A percentile compares a stretch with the other conserved stretches of the same genome.
These are phyloP conservation scores for Eubasilissa splendida DNA, from an alignment of 2,888 invertebrate species.

Conservation along the genomic window DNA sequence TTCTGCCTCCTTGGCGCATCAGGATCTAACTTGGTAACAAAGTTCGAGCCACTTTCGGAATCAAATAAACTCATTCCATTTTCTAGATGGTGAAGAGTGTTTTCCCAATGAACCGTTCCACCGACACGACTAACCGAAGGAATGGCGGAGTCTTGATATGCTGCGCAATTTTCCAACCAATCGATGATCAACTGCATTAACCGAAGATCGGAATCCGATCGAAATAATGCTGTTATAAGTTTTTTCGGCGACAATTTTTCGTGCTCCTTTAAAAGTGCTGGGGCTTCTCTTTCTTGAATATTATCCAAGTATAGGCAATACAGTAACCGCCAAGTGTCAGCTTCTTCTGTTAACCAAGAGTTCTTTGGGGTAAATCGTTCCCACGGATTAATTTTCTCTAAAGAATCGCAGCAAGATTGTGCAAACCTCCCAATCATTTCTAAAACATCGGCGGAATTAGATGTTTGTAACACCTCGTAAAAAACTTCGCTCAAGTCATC, in stretches of 20 bases:
- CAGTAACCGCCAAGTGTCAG: conserved; percentile 91
- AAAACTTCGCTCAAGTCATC: conserved; percentile 68
- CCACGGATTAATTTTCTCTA: conserved; percentile 72
- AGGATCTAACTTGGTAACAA: conserved; percentile 85
- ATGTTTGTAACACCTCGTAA: conserved; percentile 69
- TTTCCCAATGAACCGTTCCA: conserved; percentile 91
- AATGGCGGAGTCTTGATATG: conserved; percentile 80
- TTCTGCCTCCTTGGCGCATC: conserved; percentile 90
- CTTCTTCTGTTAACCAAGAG: conserved; percentile 83
- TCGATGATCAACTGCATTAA: conserved; percentile 90
- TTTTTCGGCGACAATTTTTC: conserved; percentile 68
- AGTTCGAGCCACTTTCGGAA: conserved; percentile 67
- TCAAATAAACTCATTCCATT: conserved; percentile 69
- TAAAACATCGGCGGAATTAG: conserved; percentile 72
- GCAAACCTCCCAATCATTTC: conserved; percentile 77
- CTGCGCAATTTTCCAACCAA: conserved; percentile 92
- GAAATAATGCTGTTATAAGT: conserved; percentile 66
- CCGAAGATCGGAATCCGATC: conserved; percentile 73
- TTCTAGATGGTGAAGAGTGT: conserved; percentile 86
- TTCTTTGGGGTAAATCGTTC: conserved; percentile 69
- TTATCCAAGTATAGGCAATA: conserved; percentile 88
- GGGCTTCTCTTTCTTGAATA: conserved; percentile 67
- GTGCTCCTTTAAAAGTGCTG: conserved; percentile 69
- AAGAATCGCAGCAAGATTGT: conserved; percentile 76
- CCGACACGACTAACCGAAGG: conserved; percentile 66